Evolutionary conservation across 1,140 invertebrate species (phyloP).

Genomic region (Mylabris phalerata): DNA sequence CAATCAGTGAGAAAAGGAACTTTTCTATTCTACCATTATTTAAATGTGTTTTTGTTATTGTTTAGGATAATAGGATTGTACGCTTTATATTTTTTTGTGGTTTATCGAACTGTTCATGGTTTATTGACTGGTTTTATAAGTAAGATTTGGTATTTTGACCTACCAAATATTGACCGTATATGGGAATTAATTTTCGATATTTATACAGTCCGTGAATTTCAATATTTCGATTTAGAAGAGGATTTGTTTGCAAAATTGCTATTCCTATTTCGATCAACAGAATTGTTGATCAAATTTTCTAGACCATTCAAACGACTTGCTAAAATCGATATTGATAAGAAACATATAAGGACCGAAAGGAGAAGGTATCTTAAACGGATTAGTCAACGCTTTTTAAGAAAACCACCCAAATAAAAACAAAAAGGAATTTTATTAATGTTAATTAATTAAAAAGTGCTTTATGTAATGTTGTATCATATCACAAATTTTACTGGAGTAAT

Average conservation of each 20-base stretch:
- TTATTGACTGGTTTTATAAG: slow-evolving; percentile 2
- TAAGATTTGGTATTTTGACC: slow-evolving; percentile 17
- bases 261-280: slow-evolving; percentile 93
- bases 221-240: slow-evolving; percentile 90
- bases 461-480: no score
- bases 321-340: no score
- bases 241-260: slow-evolving; percentile 96
- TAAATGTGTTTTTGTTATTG: background rate
- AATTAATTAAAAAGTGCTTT: no score
- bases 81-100: slow-evolving; percentile 19
- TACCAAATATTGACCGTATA: slow-evolving; percentile 77
- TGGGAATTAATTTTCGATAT: slow-evolving; percentile 89
- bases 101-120: slow-evolving; percentile 7
- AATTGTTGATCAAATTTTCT: slow-evolving; percentile 41
- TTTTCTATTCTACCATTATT: no score
- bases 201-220: slow-evolving; percentile 89
- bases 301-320: background rate
- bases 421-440: no score
- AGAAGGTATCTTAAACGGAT: no score
- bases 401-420: background rate
- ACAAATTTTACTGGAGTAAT: no score
- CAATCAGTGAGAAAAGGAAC: no score
- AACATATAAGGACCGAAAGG: no score
- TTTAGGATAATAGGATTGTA: slow-evolving; percentile 21
- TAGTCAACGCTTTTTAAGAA: no score